phyloP scores from a whole-genome alignment of 2,113 vertebrate genomes.

The Tyrannus savana region DNA sequence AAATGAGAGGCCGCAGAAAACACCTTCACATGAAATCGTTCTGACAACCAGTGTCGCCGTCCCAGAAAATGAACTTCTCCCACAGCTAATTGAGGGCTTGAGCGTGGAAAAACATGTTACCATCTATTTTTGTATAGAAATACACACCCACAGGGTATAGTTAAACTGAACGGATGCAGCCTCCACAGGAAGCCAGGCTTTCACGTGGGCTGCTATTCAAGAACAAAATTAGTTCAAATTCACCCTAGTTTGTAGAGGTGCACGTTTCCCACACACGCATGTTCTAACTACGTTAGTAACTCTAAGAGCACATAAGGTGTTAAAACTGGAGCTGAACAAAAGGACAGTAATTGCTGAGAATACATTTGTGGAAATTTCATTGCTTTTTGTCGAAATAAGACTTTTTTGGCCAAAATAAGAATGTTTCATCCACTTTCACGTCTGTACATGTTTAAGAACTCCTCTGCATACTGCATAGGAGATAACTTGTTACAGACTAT shows the following conservation, averaged over 20 bases:
- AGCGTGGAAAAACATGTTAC: not conserved
- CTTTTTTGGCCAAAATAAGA: not conserved
- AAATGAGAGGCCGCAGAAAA: not conserved
- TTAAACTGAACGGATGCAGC: not conserved
- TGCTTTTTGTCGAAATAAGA: not conserved
- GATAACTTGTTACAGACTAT: not conserved
- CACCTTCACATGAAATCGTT: not conserved
- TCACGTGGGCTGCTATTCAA: not conserved
- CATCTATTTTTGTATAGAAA: conserved; percentile 15
- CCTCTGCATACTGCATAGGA: not conserved
- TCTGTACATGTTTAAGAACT: not conserved
- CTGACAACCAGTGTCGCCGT: accelerated
- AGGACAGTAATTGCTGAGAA: not conserved
- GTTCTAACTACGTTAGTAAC: not conserved
- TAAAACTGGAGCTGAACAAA: not conserved
- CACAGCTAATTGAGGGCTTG: not conserved
- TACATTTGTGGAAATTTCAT: not conserved
- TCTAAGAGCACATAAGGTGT: not conserved
- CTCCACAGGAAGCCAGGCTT: conserved; percentile 33
- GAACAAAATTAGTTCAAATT: conserved; percentile 20
- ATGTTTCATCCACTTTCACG: not conserved
- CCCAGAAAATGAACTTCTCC: not conserved
- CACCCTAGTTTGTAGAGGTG: not conserved
- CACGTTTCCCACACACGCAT: not conserved
- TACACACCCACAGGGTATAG: not conserved